These are phyloP conservation scores for Aphelinus atriplicis DNA, from an alignment of 1,140 invertebrate genomes.

Conservation along the genomic window DNA sequence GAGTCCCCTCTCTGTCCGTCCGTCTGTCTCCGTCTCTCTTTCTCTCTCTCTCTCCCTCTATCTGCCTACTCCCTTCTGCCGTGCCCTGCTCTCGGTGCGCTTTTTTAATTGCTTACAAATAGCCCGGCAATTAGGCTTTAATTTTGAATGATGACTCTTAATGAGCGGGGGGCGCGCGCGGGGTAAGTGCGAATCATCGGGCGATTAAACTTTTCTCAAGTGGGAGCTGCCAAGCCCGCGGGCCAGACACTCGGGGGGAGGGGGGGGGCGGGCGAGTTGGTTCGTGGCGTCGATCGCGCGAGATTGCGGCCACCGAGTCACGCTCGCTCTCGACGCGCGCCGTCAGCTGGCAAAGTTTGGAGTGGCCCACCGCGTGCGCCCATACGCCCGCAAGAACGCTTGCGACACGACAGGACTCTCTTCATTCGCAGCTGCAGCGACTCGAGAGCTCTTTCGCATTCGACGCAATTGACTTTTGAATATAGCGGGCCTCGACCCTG, in stretches of 20 bases:
- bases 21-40: background rate
- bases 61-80: too few relatives aligned
- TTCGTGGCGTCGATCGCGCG: too few relatives aligned
- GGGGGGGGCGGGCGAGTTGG: too few relatives aligned
- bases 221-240: too few relatives aligned
- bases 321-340: background rate
- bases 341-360: constrained; percentile 6
- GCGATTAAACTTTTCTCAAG: background rate
- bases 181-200: constrained; percentile 9
- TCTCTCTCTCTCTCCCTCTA: background rate
- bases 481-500: too few relatives aligned
- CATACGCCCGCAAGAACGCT: too few relatives aligned
- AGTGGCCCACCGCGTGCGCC: background rate
- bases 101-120: constrained; percentile 37
- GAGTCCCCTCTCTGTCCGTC: background rate
- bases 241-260: too few relatives aligned
- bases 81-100: background rate
- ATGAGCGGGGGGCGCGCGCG: background rate
- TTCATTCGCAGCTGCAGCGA: too few relatives aligned
- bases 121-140: constrained; percentile 28
- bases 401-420: too few relatives aligned
- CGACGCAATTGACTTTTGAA: too few relatives aligned
- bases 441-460: too few relatives aligned
- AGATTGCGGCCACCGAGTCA: background rate
- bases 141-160: constrained; percentile 30